Evolutionary conservation across 2,797 vertebrate genomes (phyloP).

Genomic region (Acanthopagrus latus): DNA sequence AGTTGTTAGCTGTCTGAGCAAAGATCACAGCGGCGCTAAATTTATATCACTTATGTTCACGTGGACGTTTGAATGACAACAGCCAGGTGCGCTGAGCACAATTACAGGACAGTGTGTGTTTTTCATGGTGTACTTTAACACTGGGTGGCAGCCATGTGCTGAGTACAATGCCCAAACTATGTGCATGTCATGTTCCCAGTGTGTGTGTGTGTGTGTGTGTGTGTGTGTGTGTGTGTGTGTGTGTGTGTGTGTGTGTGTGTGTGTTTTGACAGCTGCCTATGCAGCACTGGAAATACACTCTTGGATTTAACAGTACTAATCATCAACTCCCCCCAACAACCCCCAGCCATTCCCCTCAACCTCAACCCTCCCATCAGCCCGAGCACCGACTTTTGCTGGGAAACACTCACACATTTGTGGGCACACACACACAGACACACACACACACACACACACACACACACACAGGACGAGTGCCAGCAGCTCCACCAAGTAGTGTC

Average conservation of each 20-base stretch:
- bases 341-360: slow-evolving; percentile 44
- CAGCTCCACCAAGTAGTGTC: slow-evolving; percentile 29
- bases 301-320: slow-evolving; percentile 67
- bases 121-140: slow-evolving; percentile 45
- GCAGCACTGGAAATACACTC: slow-evolving; percentile 76
- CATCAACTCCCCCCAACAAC: slow-evolving; percentile 42
- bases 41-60: slow-evolving; percentile 13
- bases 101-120: slow-evolving; percentile 26
- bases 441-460: slow-evolving; percentile 44
- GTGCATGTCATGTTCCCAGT: slow-evolving; percentile 18
- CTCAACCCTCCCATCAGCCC: slow-evolving; percentile 43
- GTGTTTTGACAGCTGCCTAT: slow-evolving; percentile 84
- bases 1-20: slow-evolving; percentile 21
- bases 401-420: slow-evolving; percentile 49
- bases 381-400: slow-evolving; percentile 43
- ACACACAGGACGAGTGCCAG: slow-evolving; percentile 29
- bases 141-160: slow-evolving; percentile 45
- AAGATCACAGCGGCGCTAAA: slow-evolving; percentile 27
- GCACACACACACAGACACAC: slow-evolving; percentile 14
- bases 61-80: slow-evolving; percentile 55
- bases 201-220: slow-evolving; percentile 24
- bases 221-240: slow-evolving; percentile 23
- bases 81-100: slow-evolving; percentile 45
- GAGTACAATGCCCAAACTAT: slow-evolving; percentile 33
- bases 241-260: slow-evolving; percentile 20